Evolutionary conservation across 1,140 invertebrate species (phyloP).

Genomic region (Oscheius sp.): DNA sequence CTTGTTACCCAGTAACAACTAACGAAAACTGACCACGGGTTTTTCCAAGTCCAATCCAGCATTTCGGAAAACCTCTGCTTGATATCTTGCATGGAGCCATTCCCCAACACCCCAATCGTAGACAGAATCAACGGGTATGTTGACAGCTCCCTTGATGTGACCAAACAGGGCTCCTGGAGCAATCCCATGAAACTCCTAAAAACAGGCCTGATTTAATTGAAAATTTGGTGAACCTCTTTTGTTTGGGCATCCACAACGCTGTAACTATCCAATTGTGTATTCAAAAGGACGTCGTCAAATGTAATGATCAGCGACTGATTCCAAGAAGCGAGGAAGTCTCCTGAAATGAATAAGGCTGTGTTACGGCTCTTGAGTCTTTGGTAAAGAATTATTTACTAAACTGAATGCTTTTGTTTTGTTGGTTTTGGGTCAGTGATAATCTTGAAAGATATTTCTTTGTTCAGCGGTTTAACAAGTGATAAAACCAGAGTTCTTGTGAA

Average conservation of each 20-base stretch:
- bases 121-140: slow-evolving; percentile 54
- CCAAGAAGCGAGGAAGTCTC: slow-evolving; percentile 49
- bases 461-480: too few species aligned
- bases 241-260: slow-evolving; percentile 58
- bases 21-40: slow-evolving; percentile 37
- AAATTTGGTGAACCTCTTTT: slow-evolving; percentile 38
- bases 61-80: slow-evolving; percentile 35
- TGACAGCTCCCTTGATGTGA: slow-evolving; percentile 51
- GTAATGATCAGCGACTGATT: slow-evolving; percentile 45
- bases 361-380: too few species aligned
- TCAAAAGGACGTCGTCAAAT: slow-evolving; percentile 56
- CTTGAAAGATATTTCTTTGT: too few species aligned
- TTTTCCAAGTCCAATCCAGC: slow-evolving; percentile 34
- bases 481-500: too few species aligned
- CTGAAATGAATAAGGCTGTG: slow-evolving; percentile 10
- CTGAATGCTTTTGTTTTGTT: too few species aligned
- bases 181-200: slow-evolving; percentile 51
- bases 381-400: too few species aligned
- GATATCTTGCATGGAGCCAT: slow-evolving; percentile 34
- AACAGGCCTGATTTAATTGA: slow-evolving; percentile 2
- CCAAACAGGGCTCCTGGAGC: slow-evolving; percentile 48
- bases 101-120: slow-evolving; percentile 41
- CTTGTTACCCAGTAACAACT: not conserved
- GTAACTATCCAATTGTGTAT: slow-evolving; percentile 38
- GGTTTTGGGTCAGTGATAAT: too few species aligned